These are phyloP conservation scores for Aphelenchoides bicaudatus DNA, from an alignment of 2,888 invertebrate genomes.

Conservation along the genomic window DNA sequence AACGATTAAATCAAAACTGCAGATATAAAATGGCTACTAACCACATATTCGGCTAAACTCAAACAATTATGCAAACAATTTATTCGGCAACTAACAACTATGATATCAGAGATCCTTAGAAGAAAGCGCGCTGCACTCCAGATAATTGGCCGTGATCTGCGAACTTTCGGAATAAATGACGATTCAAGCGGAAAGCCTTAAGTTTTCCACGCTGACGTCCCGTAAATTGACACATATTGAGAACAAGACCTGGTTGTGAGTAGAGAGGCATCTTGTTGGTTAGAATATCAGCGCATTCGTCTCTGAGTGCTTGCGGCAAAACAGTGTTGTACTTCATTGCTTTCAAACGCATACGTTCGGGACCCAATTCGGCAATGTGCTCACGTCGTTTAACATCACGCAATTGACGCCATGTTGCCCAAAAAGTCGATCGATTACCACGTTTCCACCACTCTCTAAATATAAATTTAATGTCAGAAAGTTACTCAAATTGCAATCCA, in stretches of 20 bases:
- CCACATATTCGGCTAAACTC: too few species aligned
- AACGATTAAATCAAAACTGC: too few species aligned
- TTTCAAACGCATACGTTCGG: constrained; percentile 76
- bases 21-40: too few species aligned
- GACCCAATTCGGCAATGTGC: constrained; percentile 72
- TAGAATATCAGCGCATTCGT: constrained; percentile 60
- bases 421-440: constrained; percentile 63
- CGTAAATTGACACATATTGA: constrained; percentile 79
- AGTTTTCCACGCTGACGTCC: constrained; percentile 77
- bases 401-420: constrained; percentile 78
- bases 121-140: constrained; percentile 87
- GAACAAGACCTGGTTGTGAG: constrained; percentile 57
- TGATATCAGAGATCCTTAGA: too few species aligned
- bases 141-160: constrained; percentile 88
- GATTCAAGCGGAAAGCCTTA: constrained; percentile 77
- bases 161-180: constrained; percentile 82
- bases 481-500: too few species aligned
- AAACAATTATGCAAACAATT: too few species aligned
- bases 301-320: constrained; percentile 68
- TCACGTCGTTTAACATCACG: constrained; percentile 80
- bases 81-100: too few species aligned
- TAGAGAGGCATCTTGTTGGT: constrained; percentile 57
- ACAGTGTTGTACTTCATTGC: constrained; percentile 79
- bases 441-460: constrained; percentile 61
- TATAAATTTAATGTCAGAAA: too few species aligned